These are phyloP conservation scores for Hyla sarda DNA, from an alignment of 2,113 vertebrate genomes.

Conservation along the genomic window DNA sequence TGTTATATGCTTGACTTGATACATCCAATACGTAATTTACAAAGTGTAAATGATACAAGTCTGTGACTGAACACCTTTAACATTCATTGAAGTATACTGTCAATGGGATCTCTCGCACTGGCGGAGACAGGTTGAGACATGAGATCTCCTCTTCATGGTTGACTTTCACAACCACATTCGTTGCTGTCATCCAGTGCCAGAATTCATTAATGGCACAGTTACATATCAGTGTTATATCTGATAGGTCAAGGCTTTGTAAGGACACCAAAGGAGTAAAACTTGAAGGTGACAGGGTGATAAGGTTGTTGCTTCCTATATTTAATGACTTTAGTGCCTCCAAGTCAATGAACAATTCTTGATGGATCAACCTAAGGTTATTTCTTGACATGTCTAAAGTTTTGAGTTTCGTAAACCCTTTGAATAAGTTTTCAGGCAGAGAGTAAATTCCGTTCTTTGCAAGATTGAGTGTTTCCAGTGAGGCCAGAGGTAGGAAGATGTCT, in stretches of 20 bases:
- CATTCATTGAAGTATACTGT: slow-evolving; percentile 6
- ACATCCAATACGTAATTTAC: neutral
- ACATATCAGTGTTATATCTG: slow-evolving; percentile 44
- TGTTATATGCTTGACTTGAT: neutral
- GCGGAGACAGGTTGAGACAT: neutral
- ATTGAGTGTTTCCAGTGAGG: slow-evolving; percentile 32
- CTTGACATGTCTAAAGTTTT: slow-evolving; percentile 49
- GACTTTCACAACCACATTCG: neutral
- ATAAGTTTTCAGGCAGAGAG: slow-evolving; percentile 27
- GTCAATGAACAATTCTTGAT: neutral
- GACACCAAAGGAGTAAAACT: neutral
- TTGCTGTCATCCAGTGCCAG: slow-evolving; percentile 37
- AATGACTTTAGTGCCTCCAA: slow-evolving; percentile 30
- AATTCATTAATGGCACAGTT: slow-evolving; percentile 36
- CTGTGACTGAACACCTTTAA: neutral
- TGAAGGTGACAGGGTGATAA: slow-evolving; percentile 48
- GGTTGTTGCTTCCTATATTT: slow-evolving; percentile 41
- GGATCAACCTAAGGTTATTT: slow-evolving; percentile 52
- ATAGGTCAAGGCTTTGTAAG: slow-evolving; percentile 52
- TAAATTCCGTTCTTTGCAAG: slow-evolving; percentile 52
- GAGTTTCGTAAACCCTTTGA: slow-evolving; percentile 45
- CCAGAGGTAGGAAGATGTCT: slow-evolving; percentile 56
- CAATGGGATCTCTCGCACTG: slow-evolving; percentile 9
- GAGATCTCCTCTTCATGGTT: neutral
- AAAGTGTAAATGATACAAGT: neutral